Percentiles rank a stretch among this genome's conserved stretches.
Evolutionary conservation across 1,140 invertebrate genomes (phyloP).

Genomic region (Psilanteris sp.): DNA sequence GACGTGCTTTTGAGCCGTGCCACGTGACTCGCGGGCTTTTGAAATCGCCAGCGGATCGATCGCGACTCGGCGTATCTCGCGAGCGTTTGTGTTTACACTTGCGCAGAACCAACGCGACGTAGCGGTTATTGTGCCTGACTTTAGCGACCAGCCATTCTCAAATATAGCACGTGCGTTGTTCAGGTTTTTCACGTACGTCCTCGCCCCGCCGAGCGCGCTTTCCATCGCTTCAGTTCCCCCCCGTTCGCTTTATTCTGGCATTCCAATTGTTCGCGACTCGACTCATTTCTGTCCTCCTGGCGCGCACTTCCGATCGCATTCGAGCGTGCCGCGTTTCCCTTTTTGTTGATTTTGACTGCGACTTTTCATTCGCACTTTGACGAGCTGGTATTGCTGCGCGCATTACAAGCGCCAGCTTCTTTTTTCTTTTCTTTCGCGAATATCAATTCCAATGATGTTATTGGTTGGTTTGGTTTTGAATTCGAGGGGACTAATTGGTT

Average conservation of each 20-base stretch:
- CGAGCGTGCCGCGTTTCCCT: slow-evolving; percentile 1
- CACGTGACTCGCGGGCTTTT: slow-evolving; percentile 17
- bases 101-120: slow-evolving; percentile 50
- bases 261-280: slow-evolving; percentile 26
- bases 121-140: slow-evolving; percentile 29
- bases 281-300: slow-evolving; percentile 27
- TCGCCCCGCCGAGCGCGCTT: slow-evolving; percentile 1
- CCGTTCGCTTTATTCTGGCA: slow-evolving; percentile 4
- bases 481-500: too few species aligned
- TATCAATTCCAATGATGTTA: too few species aligned
- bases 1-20: neutral
- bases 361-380: slow-evolving; percentile 17
- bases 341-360: slow-evolving; percentile 10
- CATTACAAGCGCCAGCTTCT: too few species aligned
- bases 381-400: neutral
- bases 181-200: slow-evolving; percentile 16
- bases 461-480: too few species aligned
- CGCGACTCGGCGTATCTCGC: slow-evolving; percentile 50
- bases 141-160: slow-evolving; percentile 21
- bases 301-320: slow-evolving; percentile 15
- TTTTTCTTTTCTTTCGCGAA: too few species aligned
- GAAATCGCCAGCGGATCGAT: slow-evolving; percentile 42
- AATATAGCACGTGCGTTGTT: slow-evolving; percentile 19
- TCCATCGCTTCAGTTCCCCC: slow-evolving; percentile 11
- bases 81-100: slow-evolving; percentile 56